phyloP scores from a whole-genome alignment of 1,140 invertebrate genomes.

The Lysiphlebus fabarum region DNA sequence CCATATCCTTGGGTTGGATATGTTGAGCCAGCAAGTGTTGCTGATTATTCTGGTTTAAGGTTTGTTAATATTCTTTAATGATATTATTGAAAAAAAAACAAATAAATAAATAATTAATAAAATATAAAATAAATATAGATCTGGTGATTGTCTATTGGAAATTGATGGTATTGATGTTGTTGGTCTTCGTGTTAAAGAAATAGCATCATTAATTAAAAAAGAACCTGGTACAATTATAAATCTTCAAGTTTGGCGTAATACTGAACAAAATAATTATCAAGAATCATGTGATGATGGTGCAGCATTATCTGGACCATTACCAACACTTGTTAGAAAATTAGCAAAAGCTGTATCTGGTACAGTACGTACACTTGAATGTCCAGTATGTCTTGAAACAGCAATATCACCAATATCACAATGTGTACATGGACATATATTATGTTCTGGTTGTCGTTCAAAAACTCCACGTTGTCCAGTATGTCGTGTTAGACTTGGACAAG shows the following conservation, averaged over 20 bases:
- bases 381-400: constrained; percentile 60
- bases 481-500: constrained; percentile 54
- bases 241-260: constrained; percentile 47
- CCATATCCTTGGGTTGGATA: constrained; percentile 66
- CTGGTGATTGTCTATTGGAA: constrained; percentile 65
- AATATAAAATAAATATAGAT: constrained; percentile 35
- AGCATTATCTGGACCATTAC: constrained; percentile 45
- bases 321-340: constrained; percentile 45
- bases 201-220: constrained; percentile 57
- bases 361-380: constrained; percentile 63
- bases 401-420: constrained; percentile 64
- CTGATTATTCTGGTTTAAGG: constrained; percentile 44
- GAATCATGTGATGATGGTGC: constrained; percentile 33
- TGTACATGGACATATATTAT: constrained; percentile 65
- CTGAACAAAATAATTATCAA: constrained; percentile 49
- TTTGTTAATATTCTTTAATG: constrained; percentile 22
- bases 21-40: constrained; percentile 43
- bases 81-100: too few relatives aligned
- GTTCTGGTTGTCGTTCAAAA: constrained; percentile 60
- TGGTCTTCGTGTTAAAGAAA: constrained; percentile 59
- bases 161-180: constrained; percentile 63
- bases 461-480: constrained; percentile 63
- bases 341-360: constrained; percentile 49
- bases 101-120: too few relatives aligned
- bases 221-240: constrained; percentile 36